Base-by-base conservation (phyloP, 2,888 invertebrate species). In the Thumatha senex region DNA sequence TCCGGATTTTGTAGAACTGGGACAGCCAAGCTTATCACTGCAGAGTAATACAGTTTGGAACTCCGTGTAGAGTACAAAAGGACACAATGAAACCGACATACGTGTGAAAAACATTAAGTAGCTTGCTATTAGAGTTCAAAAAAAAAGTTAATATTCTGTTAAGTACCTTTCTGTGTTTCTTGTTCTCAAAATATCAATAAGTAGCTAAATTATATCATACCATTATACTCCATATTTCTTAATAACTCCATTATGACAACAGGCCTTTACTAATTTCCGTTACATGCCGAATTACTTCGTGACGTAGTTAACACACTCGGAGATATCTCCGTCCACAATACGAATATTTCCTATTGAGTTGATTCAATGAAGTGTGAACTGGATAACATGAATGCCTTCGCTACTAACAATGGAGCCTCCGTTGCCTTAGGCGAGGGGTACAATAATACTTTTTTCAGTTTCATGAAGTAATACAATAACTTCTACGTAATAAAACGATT, bases 281-380 rank as follows among this genome's bases (percentile, higher is more conserved):
- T 43, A 54, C 54, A 44, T 40, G 36, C 48, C 31, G 51, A 59
- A 61, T 57, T 54, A 54, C 46, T 38, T 33, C 11, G n/a, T 29
- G 46, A 49, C 36, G 56, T 41, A 59, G 63, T 58, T 66, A 62
- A 66, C 69, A 55, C 61, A 49, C 54, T 57, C 50, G 51, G 48
- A 48, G 46, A 58, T 68, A 67, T 64, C 60, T 67, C 33, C 33
- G 46, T 56, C 42, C 66, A 75, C 78, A 81, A 74, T 80, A 74
- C 76, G 76, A 82, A 82, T 82, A 80, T 79, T 79, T 78, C 76
- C 77, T 80, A 82, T 83, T 80, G 79, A 81, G 66, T 67, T 63
- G 70, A 74, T 73, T 70, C 83, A 85, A 85, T 85, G 85, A 82
- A 81, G 84, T 78, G 82, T 78, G 75, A 82, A 77, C 71, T 66